A percentile compares a stretch with the other conserved stretches of the same genome.
These are phyloP conservation scores for Discoglossus pictus DNA, from an alignment of 2,797 vertebrate genomes.

Conservation along the genomic window DNA sequence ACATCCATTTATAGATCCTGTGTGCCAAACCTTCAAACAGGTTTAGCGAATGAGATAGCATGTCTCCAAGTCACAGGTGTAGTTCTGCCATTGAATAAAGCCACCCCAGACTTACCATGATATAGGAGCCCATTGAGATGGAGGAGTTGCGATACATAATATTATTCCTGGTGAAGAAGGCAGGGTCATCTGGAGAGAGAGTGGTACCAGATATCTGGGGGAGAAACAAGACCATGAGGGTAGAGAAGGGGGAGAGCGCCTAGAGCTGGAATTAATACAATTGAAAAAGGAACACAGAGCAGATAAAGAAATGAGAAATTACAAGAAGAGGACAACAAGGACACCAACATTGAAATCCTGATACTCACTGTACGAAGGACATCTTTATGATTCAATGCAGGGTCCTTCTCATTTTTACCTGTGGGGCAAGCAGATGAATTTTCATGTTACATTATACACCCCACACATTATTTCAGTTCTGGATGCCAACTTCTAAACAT, in stretches of 20 bases:
- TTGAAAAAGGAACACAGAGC: neutral
- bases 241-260: too few species aligned
- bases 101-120: conserved; percentile 26
- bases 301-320: neutral
- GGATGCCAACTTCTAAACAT: too few species aligned
- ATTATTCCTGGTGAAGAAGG: conserved; percentile 38
- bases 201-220: conserved; percentile 19
- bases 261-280: neutral
- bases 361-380: conserved; percentile 39
- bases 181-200: conserved; percentile 36
- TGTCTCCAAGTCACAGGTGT: too few species aligned
- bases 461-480: too few species aligned
- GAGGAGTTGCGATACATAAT: conserved; percentile 43
- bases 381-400: neutral
- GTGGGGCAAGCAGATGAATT: neutral
- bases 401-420: conserved; percentile 12
- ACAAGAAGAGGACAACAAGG: neutral
- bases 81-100: too few species aligned
- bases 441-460: too few species aligned
- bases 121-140: conserved; percentile 43
- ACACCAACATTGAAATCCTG: neutral
- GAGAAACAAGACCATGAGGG: neutral
- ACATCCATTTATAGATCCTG: too few species aligned
- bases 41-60: too few species aligned
- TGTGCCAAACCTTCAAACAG: too few species aligned